A percentile compares a stretch with the other conserved stretches of the same genome.
These are phyloP conservation scores for Drosophila meridionalis DNA, from an alignment of 2,888 invertebrate species.

Conservation along the genomic window DNA sequence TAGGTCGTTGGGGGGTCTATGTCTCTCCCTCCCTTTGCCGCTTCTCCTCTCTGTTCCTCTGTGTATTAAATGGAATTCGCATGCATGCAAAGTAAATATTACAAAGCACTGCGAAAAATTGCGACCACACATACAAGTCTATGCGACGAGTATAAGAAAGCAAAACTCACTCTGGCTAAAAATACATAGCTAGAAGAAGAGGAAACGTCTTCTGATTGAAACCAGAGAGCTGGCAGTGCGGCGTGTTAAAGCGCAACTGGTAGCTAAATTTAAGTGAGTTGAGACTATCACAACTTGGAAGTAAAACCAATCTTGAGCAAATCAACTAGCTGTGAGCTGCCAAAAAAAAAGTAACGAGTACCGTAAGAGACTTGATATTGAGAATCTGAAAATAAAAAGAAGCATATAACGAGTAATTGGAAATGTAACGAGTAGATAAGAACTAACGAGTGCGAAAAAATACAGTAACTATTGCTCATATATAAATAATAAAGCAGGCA, in stretches of 20 bases:
- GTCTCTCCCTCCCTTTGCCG: neutral
- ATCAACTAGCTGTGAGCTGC: constrained; percentile 13
- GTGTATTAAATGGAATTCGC: constrained; percentile 53
- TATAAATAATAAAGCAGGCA: too few species aligned
- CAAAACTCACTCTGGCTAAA: constrained; percentile 45
- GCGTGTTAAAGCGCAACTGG: constrained; percentile 25
- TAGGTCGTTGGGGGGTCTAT: constrained; percentile 6
- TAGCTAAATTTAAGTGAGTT: constrained; percentile 9
- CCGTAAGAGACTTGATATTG: neutral
- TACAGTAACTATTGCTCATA: too few species aligned
- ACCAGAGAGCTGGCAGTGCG: neutral
- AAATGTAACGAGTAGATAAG: neutral
- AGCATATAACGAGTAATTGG: too few species aligned
- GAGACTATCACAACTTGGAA: neutral
- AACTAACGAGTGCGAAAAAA: neutral
- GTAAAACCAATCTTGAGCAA: neutral
- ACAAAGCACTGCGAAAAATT: constrained; percentile 53
- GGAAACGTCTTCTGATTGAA: constrained; percentile 28
- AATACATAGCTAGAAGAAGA: neutral
- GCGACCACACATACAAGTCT: constrained; percentile 15
- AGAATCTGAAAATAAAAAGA: too few species aligned
- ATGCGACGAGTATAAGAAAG: constrained; percentile 31
- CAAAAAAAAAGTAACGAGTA: neutral
- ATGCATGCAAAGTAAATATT: constrained; percentile 54
- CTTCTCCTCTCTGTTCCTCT: neutral